Evolutionary conservation across 2,113 vertebrate species (phyloP), one percentile per base, ranked within the genome.

Genomic region (Galemys pyrenaicus): DNA sequence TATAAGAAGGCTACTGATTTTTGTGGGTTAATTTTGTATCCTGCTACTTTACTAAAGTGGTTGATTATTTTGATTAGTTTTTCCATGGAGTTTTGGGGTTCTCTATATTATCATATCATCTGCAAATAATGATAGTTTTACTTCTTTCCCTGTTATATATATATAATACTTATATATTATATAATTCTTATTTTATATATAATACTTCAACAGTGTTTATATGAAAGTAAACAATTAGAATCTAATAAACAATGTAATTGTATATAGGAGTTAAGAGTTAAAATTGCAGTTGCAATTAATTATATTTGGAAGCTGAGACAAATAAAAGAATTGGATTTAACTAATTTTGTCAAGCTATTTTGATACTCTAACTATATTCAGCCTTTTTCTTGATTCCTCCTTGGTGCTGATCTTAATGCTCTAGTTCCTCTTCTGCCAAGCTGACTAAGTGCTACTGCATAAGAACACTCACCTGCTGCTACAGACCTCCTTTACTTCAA

Each of bases 241-340:
- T n/a, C 54, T 35, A 75, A 22, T 24, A 46, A 74, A 77, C 67
- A 13, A 56, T 56, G 65, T 88, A 92, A 84, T 78, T 60, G 6
- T 56, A 41, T 1, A 19, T n/a, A 28, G 19, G 4, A 51, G 6
- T 84, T 71, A 75, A 85, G 46, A 91, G 11, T n/a, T 95, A 83
- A 95, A 92, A 73, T 10, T 60, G 28, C 51, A 87, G 6, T 30
- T 39, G 8, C 44, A 85, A 70, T 39, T 56, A 87, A 41, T 68
- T 92, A 64, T 35, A 77, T 77, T 80, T 81, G 26, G 32, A 73
- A 32, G 22, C 85, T 92, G 46, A 26, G 30, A 51, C 49, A 88
- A 84, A 20, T 85, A 35, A 91, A 95, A 84, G 37, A 86, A 94
- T 35, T 95, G 24, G 46, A 93, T 56, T 81, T 67, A 46, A 77